Base-by-base conservation (phyloP, 2,797 vertebrate genomes). In the Eutrigla gurnardus region DNA sequence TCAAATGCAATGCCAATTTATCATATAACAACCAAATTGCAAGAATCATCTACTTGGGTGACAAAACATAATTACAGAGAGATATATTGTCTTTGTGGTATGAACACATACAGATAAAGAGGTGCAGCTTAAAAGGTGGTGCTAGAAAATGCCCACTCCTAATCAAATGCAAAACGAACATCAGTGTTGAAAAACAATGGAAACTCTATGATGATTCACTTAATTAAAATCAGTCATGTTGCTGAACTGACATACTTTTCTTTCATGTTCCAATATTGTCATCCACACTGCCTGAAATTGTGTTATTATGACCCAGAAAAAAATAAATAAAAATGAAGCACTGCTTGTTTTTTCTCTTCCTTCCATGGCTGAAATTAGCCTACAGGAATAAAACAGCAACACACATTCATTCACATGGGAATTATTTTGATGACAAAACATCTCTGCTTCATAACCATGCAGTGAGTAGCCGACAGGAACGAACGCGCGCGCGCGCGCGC, bases 261-360 rank as follows among this genome's bases (percentile, higher is more conserved):
- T 2, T 35, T n/a, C 17, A 35, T 58, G 69, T 7, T 50, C 15
- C 37, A 74, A 5, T 50, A 25, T 3, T 60, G 52, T 43, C 35
- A 65, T 37, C 8, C 6, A 49, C 25, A 54, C 7, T 65, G 40
- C 60, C 52, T 17, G 32, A 35, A 69, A 46, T 13, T 39, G 33
- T 32, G 32, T 52, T 84, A 3, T 8, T 62, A 46, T 78, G 78
- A 79, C 81, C 77, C 59, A 85, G 33, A 85, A 77, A 74, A 37
- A 4, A 42, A 5, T n/a, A 3, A 33, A 47, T 6, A 35, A 33
- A 69, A 36, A 73, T 32, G 13, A 46, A 66, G n/a, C 15, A 5
- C 13, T 36, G 53, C 58, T 17, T 61, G 14, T 49, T 70, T 52
- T 36, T 54, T 2, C 1, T 6, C 17, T 11, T 61, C 47, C 35